phyloP scores from a whole-genome alignment of 2,888 invertebrate genomes.

The Scelioninae gen. 2 region DNA sequence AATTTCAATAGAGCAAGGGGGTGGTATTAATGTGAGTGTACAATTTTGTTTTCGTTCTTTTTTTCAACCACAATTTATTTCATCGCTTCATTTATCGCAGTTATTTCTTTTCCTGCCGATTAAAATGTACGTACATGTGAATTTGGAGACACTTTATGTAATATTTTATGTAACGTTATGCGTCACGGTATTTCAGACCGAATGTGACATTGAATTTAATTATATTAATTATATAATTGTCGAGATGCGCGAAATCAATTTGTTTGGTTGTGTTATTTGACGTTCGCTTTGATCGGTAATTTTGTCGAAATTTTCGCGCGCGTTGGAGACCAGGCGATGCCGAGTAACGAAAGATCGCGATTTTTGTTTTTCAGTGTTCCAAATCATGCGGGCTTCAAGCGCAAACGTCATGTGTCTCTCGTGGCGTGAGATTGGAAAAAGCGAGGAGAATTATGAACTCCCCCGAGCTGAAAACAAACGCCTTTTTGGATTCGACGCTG shows the following conservation, averaged over 20 bases:
- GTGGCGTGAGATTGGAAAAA: conserved; percentile 72
- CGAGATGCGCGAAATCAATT: neutral
- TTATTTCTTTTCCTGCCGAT: no score
- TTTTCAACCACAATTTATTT: neutral
- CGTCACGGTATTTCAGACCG: conserved; percentile 7
- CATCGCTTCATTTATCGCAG: no score
- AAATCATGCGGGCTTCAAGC: conserved; percentile 71
- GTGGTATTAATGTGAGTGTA: conserved; percentile 70
- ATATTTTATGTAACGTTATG: conserved; percentile 36
- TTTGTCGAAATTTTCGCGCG: neutral
- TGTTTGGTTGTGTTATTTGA: no score
- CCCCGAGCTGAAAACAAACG: conserved; percentile 64
- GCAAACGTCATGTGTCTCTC: conserved; percentile 71
- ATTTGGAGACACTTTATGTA: conserved; percentile 24
- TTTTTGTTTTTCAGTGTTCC: conserved; percentile 59
- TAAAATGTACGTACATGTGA: no score
- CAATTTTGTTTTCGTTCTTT: conserved; percentile 9
- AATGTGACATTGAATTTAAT: conserved; percentile 33
- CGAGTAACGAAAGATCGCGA: no score
- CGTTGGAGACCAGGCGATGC: neutral
- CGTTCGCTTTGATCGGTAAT: no score
- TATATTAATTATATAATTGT: conserved; percentile 29
- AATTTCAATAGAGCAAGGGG: conserved; percentile 74
- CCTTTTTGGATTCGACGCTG: conserved; percentile 65
- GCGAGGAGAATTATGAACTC: conserved; percentile 57